phyloP scores from a whole-genome alignment of 2,797 vertebrate species.

The Iguana delicatissima region DNA sequence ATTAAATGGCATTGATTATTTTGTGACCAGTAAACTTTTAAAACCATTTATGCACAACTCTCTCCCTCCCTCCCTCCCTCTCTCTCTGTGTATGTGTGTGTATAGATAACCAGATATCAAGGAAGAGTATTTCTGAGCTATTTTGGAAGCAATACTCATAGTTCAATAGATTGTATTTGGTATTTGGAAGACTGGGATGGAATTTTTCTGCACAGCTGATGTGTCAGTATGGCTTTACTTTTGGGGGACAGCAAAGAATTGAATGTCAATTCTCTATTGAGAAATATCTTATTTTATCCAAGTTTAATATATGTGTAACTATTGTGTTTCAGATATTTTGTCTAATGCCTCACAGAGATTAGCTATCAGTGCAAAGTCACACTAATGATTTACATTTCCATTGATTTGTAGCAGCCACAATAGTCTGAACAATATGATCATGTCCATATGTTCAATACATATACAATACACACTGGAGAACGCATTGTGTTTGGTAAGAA shows the following conservation, averaged over 20 bases:
- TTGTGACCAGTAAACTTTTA: not conserved
- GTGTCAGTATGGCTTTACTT: not conserved
- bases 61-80: no score
- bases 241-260: not conserved
- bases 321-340: constrained; percentile 62
- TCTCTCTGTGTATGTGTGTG: not conserved
- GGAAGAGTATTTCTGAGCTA: not conserved
- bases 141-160: not conserved
- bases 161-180: not conserved
- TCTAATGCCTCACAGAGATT: constrained; percentile 58
- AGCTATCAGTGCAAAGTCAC: constrained; percentile 47
- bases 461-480: rapidly evolving
- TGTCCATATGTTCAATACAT: constrained; percentile 33
- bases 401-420: constrained; percentile 66
- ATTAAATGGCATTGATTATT: not conserved
- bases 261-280: not conserved
- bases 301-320: not conserved
- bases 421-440: constrained; percentile 53
- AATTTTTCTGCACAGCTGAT: not conserved
- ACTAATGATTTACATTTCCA: constrained; percentile 64
- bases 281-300: constrained; percentile 24
- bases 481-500: rapidly evolving
- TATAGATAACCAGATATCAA: not conserved
- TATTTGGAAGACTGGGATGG: not conserved
- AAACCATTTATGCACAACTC: not conserved